Conservation (phyloP, 2,797 vertebrate species). For the Sciurus vulgaris region DNA sequence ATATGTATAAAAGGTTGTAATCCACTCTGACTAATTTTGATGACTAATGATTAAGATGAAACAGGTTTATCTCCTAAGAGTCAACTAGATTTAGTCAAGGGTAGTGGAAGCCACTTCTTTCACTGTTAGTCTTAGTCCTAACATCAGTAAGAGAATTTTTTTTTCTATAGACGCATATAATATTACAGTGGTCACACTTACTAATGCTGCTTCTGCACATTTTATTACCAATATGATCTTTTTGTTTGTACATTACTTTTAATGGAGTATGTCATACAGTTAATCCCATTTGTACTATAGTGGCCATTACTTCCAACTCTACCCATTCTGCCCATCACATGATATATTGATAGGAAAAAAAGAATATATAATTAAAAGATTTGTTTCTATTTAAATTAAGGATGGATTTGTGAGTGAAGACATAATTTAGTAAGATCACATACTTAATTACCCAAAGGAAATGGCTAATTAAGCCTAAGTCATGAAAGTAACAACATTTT, state of each 20-base stretch:
- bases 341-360: background rate
- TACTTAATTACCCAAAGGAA: background rate
- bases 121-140: background rate
- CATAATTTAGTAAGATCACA: background rate
- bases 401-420: background rate
- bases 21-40: background rate
- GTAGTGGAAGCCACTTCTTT: background rate
- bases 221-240: background rate
- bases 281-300: background rate
- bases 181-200: background rate
- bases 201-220: background rate
- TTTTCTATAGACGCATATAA: background rate
- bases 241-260: background rate
- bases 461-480: background rate
- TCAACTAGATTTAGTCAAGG: background rate
- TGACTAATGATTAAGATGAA: background rate
- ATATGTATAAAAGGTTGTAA: background rate
- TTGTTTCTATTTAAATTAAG: constrained; percentile 45
- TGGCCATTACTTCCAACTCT: background rate
- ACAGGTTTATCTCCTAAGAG: background rate
- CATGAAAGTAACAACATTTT: background rate
- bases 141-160: background rate
- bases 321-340: background rate
- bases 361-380: background rate
- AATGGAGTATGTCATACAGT: background rate